Conservation (phyloP, 2,888 invertebrate species). For the Pristionchus mayeri region DNA sequence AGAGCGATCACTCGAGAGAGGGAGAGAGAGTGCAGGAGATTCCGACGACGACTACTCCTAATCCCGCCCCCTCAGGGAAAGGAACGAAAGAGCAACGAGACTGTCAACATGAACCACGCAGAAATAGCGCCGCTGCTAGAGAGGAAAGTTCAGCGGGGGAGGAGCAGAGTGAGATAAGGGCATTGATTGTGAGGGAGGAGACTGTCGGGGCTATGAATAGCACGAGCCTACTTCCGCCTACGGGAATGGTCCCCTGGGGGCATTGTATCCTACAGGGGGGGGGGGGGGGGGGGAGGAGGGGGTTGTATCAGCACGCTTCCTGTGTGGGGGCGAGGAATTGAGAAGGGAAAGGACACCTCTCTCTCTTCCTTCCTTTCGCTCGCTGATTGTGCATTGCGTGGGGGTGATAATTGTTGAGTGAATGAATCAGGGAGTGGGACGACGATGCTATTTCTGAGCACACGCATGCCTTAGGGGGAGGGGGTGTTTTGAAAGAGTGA, state of each 20-base stretch:
- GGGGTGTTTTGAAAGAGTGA: constrained; percentile 14
- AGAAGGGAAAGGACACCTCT: not conserved
- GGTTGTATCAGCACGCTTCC: not conserved
- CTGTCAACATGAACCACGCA: constrained; percentile 10
- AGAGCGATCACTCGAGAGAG: not conserved
- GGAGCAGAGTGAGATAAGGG: too few relatives aligned
- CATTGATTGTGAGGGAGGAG: too few relatives aligned
- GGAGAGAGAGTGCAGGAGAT: not conserved
- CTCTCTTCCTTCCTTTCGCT: too few relatives aligned
- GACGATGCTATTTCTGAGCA: constrained; percentile 21
- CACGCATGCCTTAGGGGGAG: too few relatives aligned
- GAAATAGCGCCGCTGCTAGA: constrained; percentile 34
- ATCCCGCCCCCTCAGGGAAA: constrained; percentile 32
- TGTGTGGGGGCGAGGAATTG: not conserved
- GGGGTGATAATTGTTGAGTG: constrained; percentile 32
- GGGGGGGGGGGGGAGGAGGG: not conserved
- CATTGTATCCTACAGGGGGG: constrained; percentile 1
- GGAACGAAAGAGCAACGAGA: not conserved
- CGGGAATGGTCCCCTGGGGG: constrained; percentile 1
- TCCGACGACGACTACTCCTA: not conserved
- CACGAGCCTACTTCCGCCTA: too few relatives aligned
- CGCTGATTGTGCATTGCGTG: not conserved
- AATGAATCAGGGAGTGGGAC: not conserved
- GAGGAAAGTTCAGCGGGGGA: constrained; percentile 4
- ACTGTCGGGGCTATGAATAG: too few relatives aligned